Percentiles rank a stretch among this genome's conserved stretches.
These are phyloP conservation scores for Noctuana brunneofusca DNA, from an alignment of 2,888 invertebrate genomes.

Conservation along the genomic window DNA sequence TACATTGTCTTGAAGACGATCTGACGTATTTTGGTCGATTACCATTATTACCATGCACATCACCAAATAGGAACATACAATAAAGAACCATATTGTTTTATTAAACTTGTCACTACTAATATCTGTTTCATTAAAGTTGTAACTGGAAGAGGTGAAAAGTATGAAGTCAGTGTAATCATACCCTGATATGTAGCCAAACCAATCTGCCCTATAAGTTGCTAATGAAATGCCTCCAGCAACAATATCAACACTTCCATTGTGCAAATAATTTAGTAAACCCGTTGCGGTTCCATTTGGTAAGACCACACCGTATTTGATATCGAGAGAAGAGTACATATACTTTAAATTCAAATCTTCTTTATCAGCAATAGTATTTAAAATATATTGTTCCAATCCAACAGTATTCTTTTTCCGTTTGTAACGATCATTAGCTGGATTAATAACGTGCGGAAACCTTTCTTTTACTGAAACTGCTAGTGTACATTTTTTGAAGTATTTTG, in stretches of 20 bases:
- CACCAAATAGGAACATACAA: too few relatives aligned
- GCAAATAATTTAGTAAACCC: neutral
- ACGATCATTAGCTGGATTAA: too few relatives aligned
- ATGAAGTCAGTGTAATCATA: neutral
- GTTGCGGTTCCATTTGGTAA: constrained; percentile 1
- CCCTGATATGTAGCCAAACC: neutral
- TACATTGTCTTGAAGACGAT: neutral
- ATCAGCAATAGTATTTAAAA: neutral
- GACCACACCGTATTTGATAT: neutral
- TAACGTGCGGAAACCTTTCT: neutral
- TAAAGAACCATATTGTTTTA: too few relatives aligned
- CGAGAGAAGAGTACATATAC: neutral
- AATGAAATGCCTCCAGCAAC: neutral
- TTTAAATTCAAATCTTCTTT: neutral
- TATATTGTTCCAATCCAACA: neutral
- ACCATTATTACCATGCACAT: too few relatives aligned
- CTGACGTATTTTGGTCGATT: too few relatives aligned
- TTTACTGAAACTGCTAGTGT: neutral
- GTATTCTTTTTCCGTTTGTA: too few relatives aligned
- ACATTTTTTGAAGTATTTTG: constrained; percentile 6
- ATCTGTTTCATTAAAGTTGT: too few relatives aligned
- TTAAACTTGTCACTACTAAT: too few relatives aligned
- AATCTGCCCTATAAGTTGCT: neutral
- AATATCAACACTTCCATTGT: constrained; percentile 6
- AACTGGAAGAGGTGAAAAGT: neutral